Base-by-base conservation (phyloP, 2,888 invertebrate genomes). In the Carabus problematicus region DNA sequence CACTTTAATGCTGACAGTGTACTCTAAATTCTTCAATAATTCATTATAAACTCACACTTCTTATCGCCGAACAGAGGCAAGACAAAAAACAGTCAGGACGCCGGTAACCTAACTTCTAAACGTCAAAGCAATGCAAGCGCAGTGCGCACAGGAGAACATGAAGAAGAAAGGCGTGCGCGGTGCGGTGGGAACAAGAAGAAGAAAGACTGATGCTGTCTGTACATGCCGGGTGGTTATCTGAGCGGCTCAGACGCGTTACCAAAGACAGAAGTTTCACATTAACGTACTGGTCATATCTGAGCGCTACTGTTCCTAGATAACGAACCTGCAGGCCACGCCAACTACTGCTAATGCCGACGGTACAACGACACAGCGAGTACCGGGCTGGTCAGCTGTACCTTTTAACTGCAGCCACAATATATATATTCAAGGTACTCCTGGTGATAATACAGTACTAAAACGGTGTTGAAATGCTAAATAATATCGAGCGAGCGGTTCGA, bases 381-480 rank as follows among this genome's bases (percentile, higher is more conserved):
- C 62, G 52, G 40, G 59, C 55, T 75, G 79, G 75, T 29, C 76
- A 60, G 66, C 76, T 76, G 73, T 72, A 74, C 77, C 79, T 79
- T 80, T 80, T 79, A 79, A 76, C 76, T 55, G 61, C 52, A 61
- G 56, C 40, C 74, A 75, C 76, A n/a, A n/a, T n/a, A 75, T 76
- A 77, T 76, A 76, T 74, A 74, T 75, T 72, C 74, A 72, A n/a
- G 74, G 75, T 73, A 71, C 61, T 9, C 42, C 39, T 42, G 60
- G 80, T 80, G 81, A 81, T 81, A 81, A 80, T 79, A 77, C 76
- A 76, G 75, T 79, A 78, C 79, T 81, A 78, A 79, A 80, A 78
- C 76, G 79, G 80, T 80, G 81, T 80, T 77, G 79, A 80, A 80
- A 79, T 78, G 78, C 78, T 79, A 78, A 80, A 78, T 80, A 78